Evolutionary conservation across 2,113 vertebrate genomes (phyloP).

Genomic region (Ochotona princeps): DNA sequence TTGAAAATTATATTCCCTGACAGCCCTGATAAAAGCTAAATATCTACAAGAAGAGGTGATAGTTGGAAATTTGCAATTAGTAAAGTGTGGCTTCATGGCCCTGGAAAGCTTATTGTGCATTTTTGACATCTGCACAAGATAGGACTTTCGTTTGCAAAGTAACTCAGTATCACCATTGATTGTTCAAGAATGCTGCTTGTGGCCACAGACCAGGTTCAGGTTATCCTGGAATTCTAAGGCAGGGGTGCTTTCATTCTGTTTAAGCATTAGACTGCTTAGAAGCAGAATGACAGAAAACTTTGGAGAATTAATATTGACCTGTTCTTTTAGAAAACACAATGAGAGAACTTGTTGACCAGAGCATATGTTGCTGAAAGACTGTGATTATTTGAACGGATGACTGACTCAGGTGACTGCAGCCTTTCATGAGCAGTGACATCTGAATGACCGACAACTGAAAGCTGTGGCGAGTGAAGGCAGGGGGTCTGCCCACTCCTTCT

Average conservation of each 20-base stretch:
- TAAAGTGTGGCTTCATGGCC: neutral
- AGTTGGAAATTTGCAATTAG: neutral
- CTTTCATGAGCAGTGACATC: neutral
- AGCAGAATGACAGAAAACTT: conserved; percentile 18
- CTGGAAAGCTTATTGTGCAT: neutral
- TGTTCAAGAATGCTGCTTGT: neutral
- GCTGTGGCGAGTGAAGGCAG: neutral
- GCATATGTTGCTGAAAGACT: neutral
- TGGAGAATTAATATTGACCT: neutral
- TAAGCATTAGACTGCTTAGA: neutral
- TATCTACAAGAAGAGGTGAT: neutral
- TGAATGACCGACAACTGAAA: neutral
- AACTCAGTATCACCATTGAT: neutral
- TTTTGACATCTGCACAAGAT: neutral
- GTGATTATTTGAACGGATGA: neutral
- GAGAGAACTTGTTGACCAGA: neutral
- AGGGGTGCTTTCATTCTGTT: neutral
- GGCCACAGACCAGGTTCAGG: neutral
- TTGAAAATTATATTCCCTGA: neutral
- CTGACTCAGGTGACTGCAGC: neutral
- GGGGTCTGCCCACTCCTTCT: accelerated
- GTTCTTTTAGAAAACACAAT: neutral
- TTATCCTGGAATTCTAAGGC: neutral
- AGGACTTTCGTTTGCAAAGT: neutral
- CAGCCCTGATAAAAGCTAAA: neutral